phyloP scores from a whole-genome alignment of 2,113 vertebrate species.

The Lepisosteus oculatus region DNA sequence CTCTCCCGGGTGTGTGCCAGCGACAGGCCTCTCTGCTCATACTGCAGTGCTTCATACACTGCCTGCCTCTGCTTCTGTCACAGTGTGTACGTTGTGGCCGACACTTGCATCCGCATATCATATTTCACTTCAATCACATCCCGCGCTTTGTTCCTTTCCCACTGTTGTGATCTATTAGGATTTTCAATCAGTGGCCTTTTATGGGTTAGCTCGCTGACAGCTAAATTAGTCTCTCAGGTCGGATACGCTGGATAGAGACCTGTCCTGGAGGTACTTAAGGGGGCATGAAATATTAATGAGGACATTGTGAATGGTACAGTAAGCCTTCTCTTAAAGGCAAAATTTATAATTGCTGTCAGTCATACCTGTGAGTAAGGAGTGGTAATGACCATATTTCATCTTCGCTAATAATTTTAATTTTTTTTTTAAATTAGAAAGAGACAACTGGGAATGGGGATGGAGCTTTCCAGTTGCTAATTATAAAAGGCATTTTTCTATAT shows the following conservation, averaged over 20 bases:
- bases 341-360: slow-evolving; percentile 21
- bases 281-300: slow-evolving; percentile 29
- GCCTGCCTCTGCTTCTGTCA: slow-evolving; percentile 6
- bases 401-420: slow-evolving; percentile 8
- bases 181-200: slow-evolving; percentile 15
- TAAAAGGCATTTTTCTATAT: background rate
- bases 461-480: background rate
- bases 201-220: slow-evolving; percentile 15
- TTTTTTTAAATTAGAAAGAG: background rate
- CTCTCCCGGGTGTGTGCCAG: slow-evolving; percentile 12
- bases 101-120: background rate
- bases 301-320: slow-evolving; percentile 10
- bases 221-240: slow-evolving; percentile 16
- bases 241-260: slow-evolving; percentile 21
- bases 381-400: slow-evolving; percentile 8
- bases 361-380: slow-evolving; percentile 24
- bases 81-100: background rate
- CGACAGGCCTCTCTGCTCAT: slow-evolving; percentile 37
- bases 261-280: slow-evolving; percentile 20
- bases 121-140: slow-evolving; percentile 16
- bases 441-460: background rate
- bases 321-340: slow-evolving; percentile 16
- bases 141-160: background rate
- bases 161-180: slow-evolving; percentile 15
- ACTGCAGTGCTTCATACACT: background rate